phyloP scores from a whole-genome alignment of 2,797 vertebrate species.

The Octomys mimax region DNA sequence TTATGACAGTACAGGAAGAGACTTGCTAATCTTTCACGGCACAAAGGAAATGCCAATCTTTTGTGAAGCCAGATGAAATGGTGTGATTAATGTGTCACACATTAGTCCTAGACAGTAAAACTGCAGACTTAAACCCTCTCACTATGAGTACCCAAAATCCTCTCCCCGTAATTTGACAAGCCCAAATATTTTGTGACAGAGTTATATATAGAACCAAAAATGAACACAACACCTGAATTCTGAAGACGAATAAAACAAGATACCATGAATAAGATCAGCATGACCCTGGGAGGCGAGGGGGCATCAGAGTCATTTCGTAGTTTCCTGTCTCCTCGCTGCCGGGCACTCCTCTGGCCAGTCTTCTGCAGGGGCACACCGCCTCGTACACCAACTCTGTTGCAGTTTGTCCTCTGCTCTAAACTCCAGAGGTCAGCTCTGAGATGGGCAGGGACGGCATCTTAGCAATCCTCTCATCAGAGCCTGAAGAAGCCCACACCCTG shows the following conservation, averaged over 20 bases:
- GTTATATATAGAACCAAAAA: not conserved
- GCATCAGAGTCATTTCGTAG: not conserved
- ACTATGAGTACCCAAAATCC: not conserved
- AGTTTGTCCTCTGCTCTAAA: not conserved
- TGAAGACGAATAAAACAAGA: not conserved
- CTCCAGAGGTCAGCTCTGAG: not conserved
- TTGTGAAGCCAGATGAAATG: not conserved
- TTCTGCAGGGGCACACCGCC: not conserved
- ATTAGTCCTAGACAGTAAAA: not conserved
- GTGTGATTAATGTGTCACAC: not conserved
- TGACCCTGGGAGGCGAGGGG: not conserved
- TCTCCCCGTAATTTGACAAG: not conserved
- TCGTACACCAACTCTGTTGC: not conserved
- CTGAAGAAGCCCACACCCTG: not conserved
- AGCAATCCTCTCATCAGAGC: not conserved
- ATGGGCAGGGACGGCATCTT: not conserved
- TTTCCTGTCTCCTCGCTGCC: rapidly evolving
- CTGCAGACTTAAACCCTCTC: not conserved
- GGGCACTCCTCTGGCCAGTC: not conserved
- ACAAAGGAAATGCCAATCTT: not conserved
- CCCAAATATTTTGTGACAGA: not conserved
- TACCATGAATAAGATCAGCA: not conserved
- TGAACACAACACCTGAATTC: not conserved
- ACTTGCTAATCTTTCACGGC: not conserved
- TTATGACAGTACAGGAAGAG: not conserved